Evolutionary conservation across 2,797 vertebrate species (phyloP).

Genomic region (Crossoptilon crossoptilon): DNA sequence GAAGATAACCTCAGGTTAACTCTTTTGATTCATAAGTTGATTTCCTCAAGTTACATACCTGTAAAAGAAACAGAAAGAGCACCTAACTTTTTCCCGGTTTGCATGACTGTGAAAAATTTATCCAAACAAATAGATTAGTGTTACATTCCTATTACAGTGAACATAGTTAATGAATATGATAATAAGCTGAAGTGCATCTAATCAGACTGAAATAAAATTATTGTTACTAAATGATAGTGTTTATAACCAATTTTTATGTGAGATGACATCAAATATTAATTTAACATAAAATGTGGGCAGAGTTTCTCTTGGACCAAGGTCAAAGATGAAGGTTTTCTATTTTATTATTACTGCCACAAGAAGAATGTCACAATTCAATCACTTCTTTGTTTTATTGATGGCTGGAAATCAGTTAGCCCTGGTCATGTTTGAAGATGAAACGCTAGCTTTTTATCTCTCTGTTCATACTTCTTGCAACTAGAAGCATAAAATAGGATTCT

Average conservation of each 20-base stretch:
- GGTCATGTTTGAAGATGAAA: constrained; percentile 45
- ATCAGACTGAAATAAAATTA: constrained; percentile 23
- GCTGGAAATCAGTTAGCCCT: constrained; percentile 17
- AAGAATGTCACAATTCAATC: constrained; percentile 3
- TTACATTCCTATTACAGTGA: background rate
- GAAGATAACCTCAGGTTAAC: constrained; percentile 14
- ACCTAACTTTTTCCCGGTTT: constrained; percentile 7
- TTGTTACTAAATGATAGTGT: background rate
- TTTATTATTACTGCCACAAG: constrained; percentile 35
- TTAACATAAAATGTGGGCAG: constrained; percentile 26
- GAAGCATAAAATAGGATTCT: constrained; percentile 55
- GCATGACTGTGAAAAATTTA: background rate
- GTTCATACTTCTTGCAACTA: constrained; percentile 19
- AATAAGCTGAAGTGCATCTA: constrained; percentile 24
- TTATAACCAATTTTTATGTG: background rate
- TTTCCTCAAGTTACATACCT: constrained; percentile 8
- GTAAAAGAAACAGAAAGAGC: background rate
- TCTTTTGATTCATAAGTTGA: constrained; percentile 39
- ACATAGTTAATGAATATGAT: constrained; percentile 17
- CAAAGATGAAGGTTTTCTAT: constrained; percentile 27
- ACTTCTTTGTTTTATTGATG: constrained; percentile 43
- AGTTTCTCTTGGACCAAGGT: constrained; percentile 1
- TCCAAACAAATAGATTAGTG: constrained; percentile 33
- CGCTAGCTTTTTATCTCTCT: constrained; percentile 47
- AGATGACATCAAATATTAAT: background rate